A percentile compares a stretch with the other conserved stretches of the same genome.
Conservation (phyloP, 2,113 vertebrate genomes). For the Phylloscopus whistleri region DNA sequence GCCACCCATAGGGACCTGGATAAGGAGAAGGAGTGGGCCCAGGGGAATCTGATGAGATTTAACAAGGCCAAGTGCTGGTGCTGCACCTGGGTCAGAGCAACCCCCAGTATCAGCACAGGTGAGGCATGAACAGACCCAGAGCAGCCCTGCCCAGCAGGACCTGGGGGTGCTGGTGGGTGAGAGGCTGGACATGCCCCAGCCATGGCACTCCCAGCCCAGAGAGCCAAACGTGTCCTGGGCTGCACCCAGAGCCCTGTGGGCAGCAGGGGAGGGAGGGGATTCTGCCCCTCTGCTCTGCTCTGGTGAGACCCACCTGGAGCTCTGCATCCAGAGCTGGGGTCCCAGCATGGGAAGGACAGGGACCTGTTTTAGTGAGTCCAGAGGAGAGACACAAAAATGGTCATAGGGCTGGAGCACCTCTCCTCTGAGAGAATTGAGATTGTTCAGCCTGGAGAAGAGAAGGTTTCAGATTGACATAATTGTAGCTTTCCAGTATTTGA, state of each 20-base stretch:
- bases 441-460: not conserved
- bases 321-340: not conserved
- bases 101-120: accelerated
- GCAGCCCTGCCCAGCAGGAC: not conserved
- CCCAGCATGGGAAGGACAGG: not conserved
- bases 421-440: not conserved
- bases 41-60: accelerated
- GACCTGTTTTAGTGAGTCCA: accelerated
- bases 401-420: not conserved
- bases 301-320: not conserved
- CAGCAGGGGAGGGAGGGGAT: too few relatives aligned
- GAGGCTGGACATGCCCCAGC: not conserved
- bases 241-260: too few relatives aligned
- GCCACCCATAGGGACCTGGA: not conserved
- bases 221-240: too few relatives aligned
- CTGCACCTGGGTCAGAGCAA: accelerated
- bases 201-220: too few relatives aligned
- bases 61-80: not conserved
- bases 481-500: not conserved
- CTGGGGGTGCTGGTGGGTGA: not conserved
- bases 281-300: not conserved
- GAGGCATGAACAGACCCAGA: not conserved
- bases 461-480: not conserved
- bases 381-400: accelerated
- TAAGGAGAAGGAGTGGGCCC: accelerated